These are phyloP conservation scores for Perognathus longimembris DNA, from an alignment of 2,113 vertebrate genomes.

Conservation along the genomic window DNA sequence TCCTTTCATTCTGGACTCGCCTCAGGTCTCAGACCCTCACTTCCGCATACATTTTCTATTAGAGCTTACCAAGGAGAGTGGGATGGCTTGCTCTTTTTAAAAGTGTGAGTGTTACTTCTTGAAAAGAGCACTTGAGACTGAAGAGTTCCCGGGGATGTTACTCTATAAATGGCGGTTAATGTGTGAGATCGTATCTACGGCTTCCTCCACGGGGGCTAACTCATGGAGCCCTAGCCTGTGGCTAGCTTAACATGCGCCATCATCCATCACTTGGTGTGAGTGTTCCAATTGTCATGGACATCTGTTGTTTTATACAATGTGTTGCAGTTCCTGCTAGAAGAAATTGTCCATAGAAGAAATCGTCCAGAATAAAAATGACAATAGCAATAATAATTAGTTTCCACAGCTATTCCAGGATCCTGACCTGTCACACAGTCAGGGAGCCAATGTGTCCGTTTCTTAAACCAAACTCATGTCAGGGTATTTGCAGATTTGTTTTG, in stretches of 20 bases:
- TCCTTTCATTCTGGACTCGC: no score
- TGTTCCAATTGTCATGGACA: background rate
- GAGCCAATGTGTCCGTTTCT: background rate
- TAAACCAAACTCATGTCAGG: background rate
- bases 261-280: background rate
- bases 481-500: background rate
- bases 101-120: conserved; percentile 43
- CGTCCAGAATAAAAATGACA: background rate
- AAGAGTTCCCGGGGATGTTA: background rate
- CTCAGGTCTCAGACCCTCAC: background rate
- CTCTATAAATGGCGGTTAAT: background rate
- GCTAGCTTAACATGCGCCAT: background rate
- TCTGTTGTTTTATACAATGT: background rate
- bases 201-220: background rate
- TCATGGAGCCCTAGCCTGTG: background rate
- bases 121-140: background rate
- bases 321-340: background rate
- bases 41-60: conserved; percentile 53
- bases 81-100: conserved; percentile 42
- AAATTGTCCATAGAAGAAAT: background rate
- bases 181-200: background rate
- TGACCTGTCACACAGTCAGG: background rate
- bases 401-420: background rate
- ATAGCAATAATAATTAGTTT: background rate
- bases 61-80: conserved; percentile 51